Base-by-base conservation (phyloP, 2,797 vertebrate genomes). In the Peromyscus aztecus region DNA sequence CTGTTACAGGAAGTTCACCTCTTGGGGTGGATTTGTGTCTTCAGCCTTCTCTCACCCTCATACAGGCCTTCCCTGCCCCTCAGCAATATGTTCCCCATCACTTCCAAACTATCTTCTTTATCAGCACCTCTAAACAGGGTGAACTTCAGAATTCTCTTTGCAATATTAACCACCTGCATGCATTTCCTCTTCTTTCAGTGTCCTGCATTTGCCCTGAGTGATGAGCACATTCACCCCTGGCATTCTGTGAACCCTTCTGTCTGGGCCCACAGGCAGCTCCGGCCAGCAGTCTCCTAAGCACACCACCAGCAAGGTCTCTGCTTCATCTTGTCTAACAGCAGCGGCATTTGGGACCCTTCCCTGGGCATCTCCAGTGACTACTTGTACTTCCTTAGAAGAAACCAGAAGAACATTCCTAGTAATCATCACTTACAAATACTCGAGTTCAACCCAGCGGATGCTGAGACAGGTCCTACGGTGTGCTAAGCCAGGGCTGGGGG, bases 121-220 rank as follows among this genome's bases (percentile, higher is more conserved):
- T 1, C 21, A 49, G 71, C 21, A 61, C 87, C 67, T 46, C 71
- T 61, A n/a, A 23, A 76, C 29, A 76, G 29, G 11, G 29, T 71
- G 84, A 95, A 94, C 75, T 73, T 92, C 57, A 91, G 31, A 80
- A 84, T 96, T 96, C 31, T 87, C 84, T 46, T 92, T 61, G 81
- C n/a, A 82, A 63, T 93, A 76, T 92, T 24, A 75, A 75, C 71
- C 40, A 84, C 24, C 55, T 95, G 57, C 78, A 92, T 93, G 61
- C 17, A 95, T 49, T 67, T 76, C 49, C 52, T 89, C 31, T 29
- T 95, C 75, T 95, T 92, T 27, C 34, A 94, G 91, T 52, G 57
- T 61, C 78, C 29, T 46, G 3, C 17, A 87, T 82, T 77, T 94
- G 71, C 81, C 29, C 80, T 86, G 37, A 31, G 5, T 87, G 52